Conservation (phyloP, 2,113 vertebrate genomes). For the Entelurus aequoreus region DNA sequence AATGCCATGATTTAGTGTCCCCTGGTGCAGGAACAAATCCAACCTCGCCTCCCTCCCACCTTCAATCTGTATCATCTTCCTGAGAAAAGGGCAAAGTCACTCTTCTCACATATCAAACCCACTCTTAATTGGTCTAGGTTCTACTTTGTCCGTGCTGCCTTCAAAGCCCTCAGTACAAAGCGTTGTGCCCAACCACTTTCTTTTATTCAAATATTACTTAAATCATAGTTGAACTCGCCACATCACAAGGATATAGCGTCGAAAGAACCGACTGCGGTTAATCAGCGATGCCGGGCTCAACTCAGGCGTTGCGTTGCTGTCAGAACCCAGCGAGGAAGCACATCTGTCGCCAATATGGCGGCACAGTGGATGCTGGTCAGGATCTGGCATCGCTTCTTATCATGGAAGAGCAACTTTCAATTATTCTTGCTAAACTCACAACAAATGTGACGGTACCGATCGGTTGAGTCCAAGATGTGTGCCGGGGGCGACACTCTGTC, state of each 20-base stretch:
- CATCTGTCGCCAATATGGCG: conserved; percentile 43
- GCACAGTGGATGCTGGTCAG: conserved; percentile 9
- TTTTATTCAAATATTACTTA: neutral
- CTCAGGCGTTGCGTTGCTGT: conserved; percentile 17
- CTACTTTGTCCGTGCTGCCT: conserved; percentile 19
- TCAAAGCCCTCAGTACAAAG: neutral
- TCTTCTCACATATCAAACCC: conserved; percentile 47
- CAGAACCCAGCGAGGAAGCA: conserved; percentile 21
- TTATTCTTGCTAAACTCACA: neutral
- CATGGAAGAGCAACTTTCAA: conserved; percentile 1
- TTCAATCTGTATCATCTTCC: conserved; percentile 57
- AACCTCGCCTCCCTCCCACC: conserved; percentile 45
- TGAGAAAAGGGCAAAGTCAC: conserved; percentile 55
- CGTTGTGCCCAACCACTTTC: neutral
- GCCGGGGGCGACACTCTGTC: conserved; percentile 6
- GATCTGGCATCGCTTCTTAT: conserved; percentile 3
- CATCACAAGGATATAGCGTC: conserved; percentile 11
- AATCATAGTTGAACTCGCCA: neutral
- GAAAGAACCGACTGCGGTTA: neutral
- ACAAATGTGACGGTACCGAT: conserved; percentile 12
- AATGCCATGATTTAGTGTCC: conserved; percentile 61
- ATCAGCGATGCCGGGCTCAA: conserved; percentile 23
- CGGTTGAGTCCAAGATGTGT: conserved; percentile 13
- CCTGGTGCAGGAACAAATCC: conserved; percentile 50
- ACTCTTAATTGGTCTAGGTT: conserved; percentile 44